Evolutionary conservation across 2,113 vertebrate species (phyloP), one percentile per base, ranked within the genome.

Genomic region (Salvelinus sp.): DNA sequence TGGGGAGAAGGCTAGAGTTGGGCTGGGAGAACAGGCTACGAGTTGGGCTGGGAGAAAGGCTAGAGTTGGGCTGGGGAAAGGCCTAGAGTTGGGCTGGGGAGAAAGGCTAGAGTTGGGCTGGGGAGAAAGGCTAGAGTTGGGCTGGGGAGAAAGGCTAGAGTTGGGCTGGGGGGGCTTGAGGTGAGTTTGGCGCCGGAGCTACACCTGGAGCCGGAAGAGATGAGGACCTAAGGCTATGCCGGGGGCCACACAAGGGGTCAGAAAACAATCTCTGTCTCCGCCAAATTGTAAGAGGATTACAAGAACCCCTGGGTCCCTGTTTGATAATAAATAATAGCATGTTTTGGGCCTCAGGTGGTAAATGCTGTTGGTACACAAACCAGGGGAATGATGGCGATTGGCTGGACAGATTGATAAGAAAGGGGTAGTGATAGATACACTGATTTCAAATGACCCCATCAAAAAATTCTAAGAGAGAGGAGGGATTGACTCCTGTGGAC

Each of bases 211-310:
- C 69, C 69, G 82, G 25, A 14, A 38, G 66, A 77, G 76, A 76
- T 81, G 84, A 86, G 83, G 84, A 76, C 79, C 85, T 84, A 20
- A 10, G 88, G 87, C 86, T 83, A 83, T 73, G 88, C 86, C 83
- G 81, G 57, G 22, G 89, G 87, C 74, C 74, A 79, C 77, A 82
- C 85, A 86, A 74, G 67, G 82, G 75, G 87, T 80, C 76, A 82
- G 73, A 77, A 83, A 83, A 82, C 74, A 83, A 78, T 82, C 81
- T 72, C 79, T 82, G 69, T 67, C 38, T 67, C 69, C 76, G 74
- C 9, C 77, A 79, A 77, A 80, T 82, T 76, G 79, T 83, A 85
- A 88, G 74, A 87, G 85, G 87, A 85, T 92, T 89, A 85, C 63
- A 72, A 69, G 48, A 54, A 16, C 85, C 71, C 77, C 44, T 78